Evolutionary conservation across 2,888 invertebrate genomes (phyloP).

Genomic region (Heteropelma amictum): DNA sequence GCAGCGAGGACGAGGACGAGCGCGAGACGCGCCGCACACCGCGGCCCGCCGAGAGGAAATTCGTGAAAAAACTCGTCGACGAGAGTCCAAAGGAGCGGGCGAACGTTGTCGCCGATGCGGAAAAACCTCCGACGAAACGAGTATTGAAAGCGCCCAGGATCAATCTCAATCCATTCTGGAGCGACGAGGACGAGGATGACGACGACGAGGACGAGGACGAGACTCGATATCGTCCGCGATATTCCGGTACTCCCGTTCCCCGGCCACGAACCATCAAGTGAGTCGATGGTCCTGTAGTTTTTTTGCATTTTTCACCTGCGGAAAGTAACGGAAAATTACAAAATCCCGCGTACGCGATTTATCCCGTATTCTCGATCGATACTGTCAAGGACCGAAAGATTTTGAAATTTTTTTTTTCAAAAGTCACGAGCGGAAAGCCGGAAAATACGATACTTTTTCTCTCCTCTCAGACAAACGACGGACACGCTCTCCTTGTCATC

Average conservation of each 20-base stretch:
- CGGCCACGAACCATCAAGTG: slow-evolving; percentile 78
- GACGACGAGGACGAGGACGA: slow-evolving; percentile 55
- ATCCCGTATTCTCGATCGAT: too few relatives aligned
- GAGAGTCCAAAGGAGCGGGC: slow-evolving; percentile 36
- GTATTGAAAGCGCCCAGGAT: slow-evolving; percentile 80
- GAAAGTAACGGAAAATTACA: slow-evolving; percentile 73
- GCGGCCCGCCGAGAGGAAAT: slow-evolving; percentile 72
- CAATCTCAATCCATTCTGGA: slow-evolving; percentile 86
- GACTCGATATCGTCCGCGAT: slow-evolving; percentile 15
- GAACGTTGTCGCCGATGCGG: too few relatives aligned
- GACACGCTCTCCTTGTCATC: slow-evolving; percentile 74
- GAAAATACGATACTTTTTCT: too few relatives aligned
- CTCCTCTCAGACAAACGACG: slow-evolving; percentile 65
- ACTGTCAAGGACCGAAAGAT: too few relatives aligned
- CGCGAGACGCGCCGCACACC: too few relatives aligned
- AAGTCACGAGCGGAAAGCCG: too few relatives aligned
- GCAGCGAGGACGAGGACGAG: slow-evolving; percentile 72
- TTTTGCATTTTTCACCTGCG: slow-evolving; percentile 48
- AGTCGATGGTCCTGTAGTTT: slow-evolving; percentile 28
- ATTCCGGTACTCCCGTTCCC: slow-evolving; percentile 75
- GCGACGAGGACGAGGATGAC: slow-evolving; percentile 82
- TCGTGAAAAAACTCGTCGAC: slow-evolving; percentile 60
- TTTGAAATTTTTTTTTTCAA: background rate
- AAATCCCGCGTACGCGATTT: too few relatives aligned
- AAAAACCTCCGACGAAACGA: slow-evolving; percentile 64